Evolutionary conservation across 2,888 invertebrate species (phyloP).

Genomic region (Aphrophora alni): DNA sequence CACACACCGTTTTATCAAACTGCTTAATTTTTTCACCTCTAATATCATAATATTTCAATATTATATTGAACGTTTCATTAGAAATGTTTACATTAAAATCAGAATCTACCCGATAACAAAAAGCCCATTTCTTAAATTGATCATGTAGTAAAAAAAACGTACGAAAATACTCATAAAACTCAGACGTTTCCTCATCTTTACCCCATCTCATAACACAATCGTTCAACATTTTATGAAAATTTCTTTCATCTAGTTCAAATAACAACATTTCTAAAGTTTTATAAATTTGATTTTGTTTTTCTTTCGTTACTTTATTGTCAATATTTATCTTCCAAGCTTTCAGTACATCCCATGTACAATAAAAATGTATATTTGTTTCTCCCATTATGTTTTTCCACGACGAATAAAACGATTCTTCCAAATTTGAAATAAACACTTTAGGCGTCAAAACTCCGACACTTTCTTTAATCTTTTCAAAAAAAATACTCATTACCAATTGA

Average conservation of each 20-base stretch:
- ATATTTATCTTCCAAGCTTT: conserved; percentile 30
- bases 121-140: conserved; percentile 44
- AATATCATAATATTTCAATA: conserved; percentile 48
- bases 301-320: conserved; percentile 13
- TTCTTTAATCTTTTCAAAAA: conserved; percentile 42
- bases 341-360: conserved; percentile 51
- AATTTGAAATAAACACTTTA: conserved; percentile 51
- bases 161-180: conserved; percentile 11
- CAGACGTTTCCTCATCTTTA: background rate
- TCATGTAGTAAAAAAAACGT: background rate
- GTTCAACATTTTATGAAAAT: background rate
- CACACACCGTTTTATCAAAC: conserved; percentile 46
- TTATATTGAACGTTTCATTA: conserved; percentile 50
- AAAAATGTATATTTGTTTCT: conserved; percentile 35
- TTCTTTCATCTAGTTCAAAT: background rate
- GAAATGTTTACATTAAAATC: conserved; percentile 51
- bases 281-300: conserved; percentile 3
- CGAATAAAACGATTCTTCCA: conserved; percentile 47
- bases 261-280: background rate
- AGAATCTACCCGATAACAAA: conserved; percentile 44
- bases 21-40: conserved; percentile 47
- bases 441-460: conserved; percentile 40
- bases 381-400: conserved; percentile 48
- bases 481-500: conserved; percentile 37
- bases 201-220: background rate